Base-by-base conservation (phyloP, 2,888 invertebrate genomes). In the Gonocerus acuteangulatus region DNA sequence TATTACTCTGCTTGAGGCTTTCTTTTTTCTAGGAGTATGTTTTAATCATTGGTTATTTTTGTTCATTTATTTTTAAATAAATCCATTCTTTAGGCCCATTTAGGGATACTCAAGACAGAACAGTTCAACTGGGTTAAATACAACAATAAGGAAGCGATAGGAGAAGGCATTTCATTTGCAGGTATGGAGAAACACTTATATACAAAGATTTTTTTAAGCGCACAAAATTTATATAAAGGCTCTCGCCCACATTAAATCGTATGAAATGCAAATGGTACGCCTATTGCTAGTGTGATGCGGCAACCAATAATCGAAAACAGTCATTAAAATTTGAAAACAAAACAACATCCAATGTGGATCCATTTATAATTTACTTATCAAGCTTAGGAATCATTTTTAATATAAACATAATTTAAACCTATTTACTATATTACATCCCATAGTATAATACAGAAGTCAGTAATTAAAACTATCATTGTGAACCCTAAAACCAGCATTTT, bases 261-360 rank as follows among this genome's bases (percentile, higher is more conserved):
- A 66, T 45, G 64, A 66, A 66, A 66, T 66, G 66, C 66, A 66
- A 64, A 66, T 62, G 66, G 66, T 66, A 66, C 66, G 66, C 64
- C 66, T 66, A 66, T 60, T 48, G 61, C 62, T 63, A 63, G 23
- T 48, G 59, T 39, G 60, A 61, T 61, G 60, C 62, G 60, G 61
- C 61, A 65, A 56, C 57, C 59, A 59, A 65, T 48, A 16, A 44
- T 61, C 51, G 54, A 63, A 61, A 63, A 62, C 18, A 56, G 15
- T 22, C 34, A 36, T 48, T 48, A 39, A 64, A 60, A 62, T 64
- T 60, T 21, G 39, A 54, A 58, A 60, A 54, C 52, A 58, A 49
- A 34, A 61, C 58, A 61, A 64, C 60, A 61, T 57, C 60, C 23
- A 34, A 57, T 45, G 48, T 63, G 60, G 60, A 63, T 16, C 48